Evolutionary conservation across 2,888 invertebrate genomes (phyloP).

Genomic region (Meandrusa payeni): DNA sequence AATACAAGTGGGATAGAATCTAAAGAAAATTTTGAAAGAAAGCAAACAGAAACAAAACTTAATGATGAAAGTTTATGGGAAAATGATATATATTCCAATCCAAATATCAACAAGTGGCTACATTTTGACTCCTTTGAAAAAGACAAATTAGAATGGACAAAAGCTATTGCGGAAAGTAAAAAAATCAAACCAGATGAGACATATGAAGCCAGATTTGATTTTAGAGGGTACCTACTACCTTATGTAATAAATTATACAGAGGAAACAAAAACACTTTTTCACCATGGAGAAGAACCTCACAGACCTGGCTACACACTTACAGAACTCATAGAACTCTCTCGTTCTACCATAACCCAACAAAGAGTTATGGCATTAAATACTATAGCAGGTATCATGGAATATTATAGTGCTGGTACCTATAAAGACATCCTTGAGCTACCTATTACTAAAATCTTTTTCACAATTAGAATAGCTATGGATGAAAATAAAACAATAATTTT

Average conservation of each 20-base stretch:
- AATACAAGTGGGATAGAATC: slow-evolving; percentile 42
- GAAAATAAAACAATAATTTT: slow-evolving; percentile 88
- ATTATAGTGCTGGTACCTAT: slow-evolving; percentile 88
- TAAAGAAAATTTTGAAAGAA: too few species aligned
- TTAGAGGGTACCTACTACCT: slow-evolving; percentile 88
- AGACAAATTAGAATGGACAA: slow-evolving; percentile 95
- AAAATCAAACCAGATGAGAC: slow-evolving; percentile 78
- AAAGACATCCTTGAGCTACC: slow-evolving; percentile 88
- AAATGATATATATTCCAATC: slow-evolving; percentile 80
- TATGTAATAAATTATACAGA: slow-evolving; percentile 82
- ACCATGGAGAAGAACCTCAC: slow-evolving; percentile 96
- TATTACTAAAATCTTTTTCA: slow-evolving; percentile 87
- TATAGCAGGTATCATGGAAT: slow-evolving; percentile 88
- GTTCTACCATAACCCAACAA: slow-evolving; percentile 91
- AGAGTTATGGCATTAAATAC: slow-evolving; percentile 89
- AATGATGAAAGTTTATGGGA: slow-evolving; percentile 61
- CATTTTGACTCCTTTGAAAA: slow-evolving; percentile 93
- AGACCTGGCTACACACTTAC: slow-evolving; percentile 95
- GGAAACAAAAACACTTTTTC: slow-evolving; percentile 85
- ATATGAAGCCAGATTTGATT: slow-evolving; percentile 92
- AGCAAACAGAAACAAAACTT: slow-evolving; percentile 5
- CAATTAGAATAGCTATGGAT: slow-evolving; percentile 92
- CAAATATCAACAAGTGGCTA: slow-evolving; percentile 86
- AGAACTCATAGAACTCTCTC: slow-evolving; percentile 90
- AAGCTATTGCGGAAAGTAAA: slow-evolving; percentile 81